Evolutionary conservation across 2,888 invertebrate genomes (phyloP), one percentile per base, ranked within the genome.

Genomic region (Tenodera sinensis): DNA sequence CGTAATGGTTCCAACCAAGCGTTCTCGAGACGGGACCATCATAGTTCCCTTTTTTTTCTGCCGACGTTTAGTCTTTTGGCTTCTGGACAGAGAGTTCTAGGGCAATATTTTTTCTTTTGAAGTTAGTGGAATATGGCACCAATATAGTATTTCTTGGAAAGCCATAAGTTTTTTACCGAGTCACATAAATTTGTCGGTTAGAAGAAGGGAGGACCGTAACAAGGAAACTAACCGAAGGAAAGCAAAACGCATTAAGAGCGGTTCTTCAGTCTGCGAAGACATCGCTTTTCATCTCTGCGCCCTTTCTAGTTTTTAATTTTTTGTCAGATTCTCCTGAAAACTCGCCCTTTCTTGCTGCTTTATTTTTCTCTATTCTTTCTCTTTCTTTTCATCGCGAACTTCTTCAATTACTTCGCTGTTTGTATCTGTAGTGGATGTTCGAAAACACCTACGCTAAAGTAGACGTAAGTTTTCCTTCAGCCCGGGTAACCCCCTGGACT

Each of bases 231-330:
- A 71, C 54, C 54, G n/a, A 82, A 28, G 25, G n/a, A 87, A 87
- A n/a, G 71, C 87, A 27, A 83, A 87, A 87, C 87, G 34, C 87
- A 87, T 87, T 87, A 87, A 87, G 82, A 30, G 87, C 14, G 87
- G 54, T 71, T 20, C 54, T 25, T 71, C 54, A 15, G 54, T 71
- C 54, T 14, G 20, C 54, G 54, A 71, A 71, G 54, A 71, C 54
- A 71, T 71, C 54, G 25, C 54, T 71, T 71, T 71, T 71, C 54
- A 71, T 71, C 25, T 71, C 54, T 71, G 20, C 6, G 15, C 25
- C 25, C 25, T 71, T 71, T 71, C 25, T 20, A 71, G 25, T 71
- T 71, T 71, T 71, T 71, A 71, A 71, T 71, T 71, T 71, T 71
- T 42, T 42, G 42, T 42, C 42, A 42, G 42, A 12, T 42, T 42